Conservation (phyloP, 2,113 vertebrate species). For the Plecotus auritus region DNA sequence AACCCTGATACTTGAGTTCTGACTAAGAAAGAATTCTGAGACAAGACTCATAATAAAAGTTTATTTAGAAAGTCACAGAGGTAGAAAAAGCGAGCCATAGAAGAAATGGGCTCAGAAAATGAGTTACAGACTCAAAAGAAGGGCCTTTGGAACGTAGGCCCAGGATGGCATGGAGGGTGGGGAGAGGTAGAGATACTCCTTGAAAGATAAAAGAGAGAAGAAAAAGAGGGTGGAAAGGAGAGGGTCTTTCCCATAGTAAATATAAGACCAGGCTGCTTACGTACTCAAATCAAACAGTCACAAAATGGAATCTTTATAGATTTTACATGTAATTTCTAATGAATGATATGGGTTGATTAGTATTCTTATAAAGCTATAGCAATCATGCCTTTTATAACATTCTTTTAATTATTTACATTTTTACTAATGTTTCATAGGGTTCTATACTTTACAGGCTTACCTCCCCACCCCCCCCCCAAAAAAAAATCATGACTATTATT, state of each 20-base stretch:
- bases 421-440: slow-evolving; percentile 31
- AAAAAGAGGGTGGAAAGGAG: background rate
- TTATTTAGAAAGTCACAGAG: background rate
- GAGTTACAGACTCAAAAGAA: background rate
- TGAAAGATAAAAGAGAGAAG: background rate
- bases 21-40: background rate
- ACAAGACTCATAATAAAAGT: background rate
- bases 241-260: background rate
- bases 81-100: background rate
- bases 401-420: slow-evolving; percentile 3
- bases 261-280: background rate
- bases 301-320: slow-evolving; percentile 5
- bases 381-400: background rate
- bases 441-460: background rate
- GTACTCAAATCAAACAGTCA: slow-evolving; percentile 1
- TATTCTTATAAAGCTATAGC: background rate
- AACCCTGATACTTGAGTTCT: background rate
- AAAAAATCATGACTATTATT: background rate
- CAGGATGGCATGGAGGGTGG: too few relatives aligned
- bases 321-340: slow-evolving; percentile 34
- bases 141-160: background rate
- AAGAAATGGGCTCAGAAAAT: background rate
- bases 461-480: background rate
- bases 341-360: slow-evolving; percentile 1
- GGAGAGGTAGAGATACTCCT: background rate